Evolutionary conservation across 2,888 invertebrate species (phyloP), one percentile per base, ranked within the genome.

Genomic region (Bunonema sp.): DNA sequence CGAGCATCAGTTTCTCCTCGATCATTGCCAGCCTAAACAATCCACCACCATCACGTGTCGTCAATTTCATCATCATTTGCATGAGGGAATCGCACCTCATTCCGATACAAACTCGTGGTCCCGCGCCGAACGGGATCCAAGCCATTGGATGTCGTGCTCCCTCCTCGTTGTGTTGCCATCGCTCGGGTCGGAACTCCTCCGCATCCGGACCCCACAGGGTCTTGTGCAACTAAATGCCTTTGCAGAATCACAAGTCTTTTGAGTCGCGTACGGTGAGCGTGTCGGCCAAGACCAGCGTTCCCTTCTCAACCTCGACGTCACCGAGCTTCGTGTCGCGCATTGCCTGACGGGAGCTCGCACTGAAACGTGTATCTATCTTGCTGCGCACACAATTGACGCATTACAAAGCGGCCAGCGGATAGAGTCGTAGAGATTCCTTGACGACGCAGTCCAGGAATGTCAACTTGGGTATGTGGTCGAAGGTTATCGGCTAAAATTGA

Each of bases 361-460:
- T 44, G n/a, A 44, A 44, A 34, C n/a, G 15, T n/a, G n/a, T n/a
- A n/a, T n/a, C n/a, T n/a, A n/a, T n/a, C n/a, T n/a, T n/a, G n/a
- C n/a, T n/a, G n/a, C n/a, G n/a, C n/a, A n/a, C n/a, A n/a, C n/a
- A n/a, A n/a, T n/a, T n/a, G n/a, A n/a, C 22, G 3, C 38, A 41
- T 38, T 32, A 49, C 49, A 41, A 44, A 23, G 44, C 32, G 4
- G 44, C 50, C 22, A 50, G 30, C 0, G 50, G 50, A 28, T 35
- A 18, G 7, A 51, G 22, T 22, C 50, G 33, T 10, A 50, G 35
- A 12, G 38, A 24, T 29, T 50, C 50, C 28, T 52, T 50, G 10
- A 50, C 41, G 12, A 48, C 50, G 18, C 39, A 38, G 10, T 50
- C 50, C 10, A 39, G 32, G 26, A 40, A 48, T 19, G 19, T 10